Percentiles rank a stretch among this genome's conserved stretches.
Conservation (phyloP, 2,888 invertebrate species). For the Hyles lineata region DNA sequence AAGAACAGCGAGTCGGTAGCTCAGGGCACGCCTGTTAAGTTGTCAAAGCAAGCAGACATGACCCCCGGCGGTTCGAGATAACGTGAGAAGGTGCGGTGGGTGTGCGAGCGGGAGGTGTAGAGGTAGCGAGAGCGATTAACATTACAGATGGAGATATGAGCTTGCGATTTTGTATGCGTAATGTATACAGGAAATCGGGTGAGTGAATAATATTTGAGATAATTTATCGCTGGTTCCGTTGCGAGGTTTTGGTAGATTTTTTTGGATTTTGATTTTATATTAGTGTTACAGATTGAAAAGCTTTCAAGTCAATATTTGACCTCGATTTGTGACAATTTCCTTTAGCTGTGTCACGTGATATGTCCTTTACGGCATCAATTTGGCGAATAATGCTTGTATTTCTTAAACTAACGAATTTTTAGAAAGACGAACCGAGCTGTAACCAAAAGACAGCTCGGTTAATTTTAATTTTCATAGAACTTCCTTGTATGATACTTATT, state of each 20-base stretch:
- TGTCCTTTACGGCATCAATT: too few relatives aligned
- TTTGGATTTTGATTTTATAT: neutral
- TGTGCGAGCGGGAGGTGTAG: conserved; percentile 26
- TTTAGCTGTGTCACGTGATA: too few relatives aligned
- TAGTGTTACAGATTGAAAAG: neutral
- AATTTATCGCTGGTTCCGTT: neutral
- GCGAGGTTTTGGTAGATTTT: neutral
- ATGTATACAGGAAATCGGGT: neutral
- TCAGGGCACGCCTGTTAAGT: conserved; percentile 45
- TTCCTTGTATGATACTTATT: too few relatives aligned
- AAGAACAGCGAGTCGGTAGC: conserved; percentile 25
- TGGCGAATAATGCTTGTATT: too few relatives aligned
- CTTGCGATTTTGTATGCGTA: conserved; percentile 13
- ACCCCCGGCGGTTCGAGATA: conserved; percentile 53
- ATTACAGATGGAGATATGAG: conserved; percentile 6
- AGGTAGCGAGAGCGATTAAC: neutral
- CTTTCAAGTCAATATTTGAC: too few relatives aligned
- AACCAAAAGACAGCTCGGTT: too few relatives aligned
- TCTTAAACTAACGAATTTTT: too few relatives aligned
- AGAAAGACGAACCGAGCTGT: too few relatives aligned
- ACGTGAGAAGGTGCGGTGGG: conserved; percentile 36
- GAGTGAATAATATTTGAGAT: neutral
- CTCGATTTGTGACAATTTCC: too few relatives aligned
- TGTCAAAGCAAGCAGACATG: conserved; percentile 52
- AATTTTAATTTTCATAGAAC: too few relatives aligned